Evolutionary conservation across 2,797 vertebrate species (phyloP).

Genomic region (Gastrophryne carolinensis): DNA sequence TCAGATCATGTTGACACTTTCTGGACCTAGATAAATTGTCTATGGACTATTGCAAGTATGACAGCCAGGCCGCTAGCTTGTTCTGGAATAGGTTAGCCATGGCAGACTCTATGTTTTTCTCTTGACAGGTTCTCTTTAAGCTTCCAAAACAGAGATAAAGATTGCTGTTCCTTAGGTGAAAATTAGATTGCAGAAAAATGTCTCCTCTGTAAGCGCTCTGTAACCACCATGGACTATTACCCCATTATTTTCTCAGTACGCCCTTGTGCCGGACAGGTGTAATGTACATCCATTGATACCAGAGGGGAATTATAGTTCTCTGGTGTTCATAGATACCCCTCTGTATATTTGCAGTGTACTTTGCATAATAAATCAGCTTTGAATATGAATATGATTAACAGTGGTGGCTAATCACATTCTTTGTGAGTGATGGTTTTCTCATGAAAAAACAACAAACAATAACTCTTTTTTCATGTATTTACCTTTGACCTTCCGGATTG

Average conservation of each 20-base stretch:
- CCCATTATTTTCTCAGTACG: background rate
- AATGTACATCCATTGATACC: background rate
- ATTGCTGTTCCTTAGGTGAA: background rate
- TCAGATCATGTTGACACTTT: too few species aligned
- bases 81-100: too few species aligned
- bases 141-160: background rate
- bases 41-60: too few species aligned
- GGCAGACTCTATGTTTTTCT: too few species aligned
- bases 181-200: background rate
- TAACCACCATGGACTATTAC: background rate
- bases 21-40: too few species aligned
- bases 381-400: background rate
- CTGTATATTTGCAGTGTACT: background rate
- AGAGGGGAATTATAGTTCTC: background rate
- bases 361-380: background rate
- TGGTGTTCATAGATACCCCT: background rate
- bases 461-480: background rate
- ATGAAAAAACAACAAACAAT: background rate
- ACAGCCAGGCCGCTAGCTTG: too few species aligned
- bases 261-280: background rate
- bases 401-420: background rate
- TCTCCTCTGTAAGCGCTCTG: background rate
- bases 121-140: too few species aligned
- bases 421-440: background rate
- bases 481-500: background rate